Evolutionary conservation across 2,888 invertebrate species (phyloP).

Genomic region (Steinernema hermaphroditum): DNA sequence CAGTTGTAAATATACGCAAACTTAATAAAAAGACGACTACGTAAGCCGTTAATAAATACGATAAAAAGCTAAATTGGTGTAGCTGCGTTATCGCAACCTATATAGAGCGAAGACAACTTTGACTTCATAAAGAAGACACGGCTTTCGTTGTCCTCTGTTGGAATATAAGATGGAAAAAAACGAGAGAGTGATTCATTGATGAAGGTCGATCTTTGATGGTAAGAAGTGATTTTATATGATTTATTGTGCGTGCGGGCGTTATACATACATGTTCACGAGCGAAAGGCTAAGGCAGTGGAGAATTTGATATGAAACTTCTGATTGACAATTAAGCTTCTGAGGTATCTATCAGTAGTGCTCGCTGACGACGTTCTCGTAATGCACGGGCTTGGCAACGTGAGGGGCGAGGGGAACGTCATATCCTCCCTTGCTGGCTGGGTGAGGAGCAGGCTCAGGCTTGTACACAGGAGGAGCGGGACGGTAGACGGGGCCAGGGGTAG

Average conservation of each 20-base stretch:
- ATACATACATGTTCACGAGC: neutral
- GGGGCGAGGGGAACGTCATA: constrained; percentile 32
- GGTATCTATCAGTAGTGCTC: constrained; percentile 32
- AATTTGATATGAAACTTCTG: neutral
- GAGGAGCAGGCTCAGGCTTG: neutral
- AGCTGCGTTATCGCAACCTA: too few relatives aligned
- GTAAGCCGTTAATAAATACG: too few relatives aligned
- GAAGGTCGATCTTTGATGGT: too few relatives aligned
- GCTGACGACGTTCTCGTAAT: constrained; percentile 32
- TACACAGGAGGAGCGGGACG: constrained; percentile 9
- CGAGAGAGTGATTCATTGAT: too few relatives aligned
- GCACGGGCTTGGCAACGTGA: constrained; percentile 26
- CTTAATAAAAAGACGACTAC: too few relatives aligned
- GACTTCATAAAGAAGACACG: too few relatives aligned
- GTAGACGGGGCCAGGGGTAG: neutral
- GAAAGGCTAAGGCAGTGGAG: constrained; percentile 20
- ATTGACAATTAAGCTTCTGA: neutral
- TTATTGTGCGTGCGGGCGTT: neutral
- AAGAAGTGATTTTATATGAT: too few relatives aligned
- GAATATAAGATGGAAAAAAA: too few relatives aligned
- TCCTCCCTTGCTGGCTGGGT: constrained; percentile 34
- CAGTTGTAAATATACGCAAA: too few relatives aligned
- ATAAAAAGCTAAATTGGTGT: too few relatives aligned
- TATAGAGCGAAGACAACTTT: too few relatives aligned
- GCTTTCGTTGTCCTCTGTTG: too few relatives aligned